Percentiles rank a stretch among this genome's conserved stretches.
Evolutionary conservation across 2,888 invertebrate species (phyloP).

Genomic region (Temnothorax ravouxi): DNA sequence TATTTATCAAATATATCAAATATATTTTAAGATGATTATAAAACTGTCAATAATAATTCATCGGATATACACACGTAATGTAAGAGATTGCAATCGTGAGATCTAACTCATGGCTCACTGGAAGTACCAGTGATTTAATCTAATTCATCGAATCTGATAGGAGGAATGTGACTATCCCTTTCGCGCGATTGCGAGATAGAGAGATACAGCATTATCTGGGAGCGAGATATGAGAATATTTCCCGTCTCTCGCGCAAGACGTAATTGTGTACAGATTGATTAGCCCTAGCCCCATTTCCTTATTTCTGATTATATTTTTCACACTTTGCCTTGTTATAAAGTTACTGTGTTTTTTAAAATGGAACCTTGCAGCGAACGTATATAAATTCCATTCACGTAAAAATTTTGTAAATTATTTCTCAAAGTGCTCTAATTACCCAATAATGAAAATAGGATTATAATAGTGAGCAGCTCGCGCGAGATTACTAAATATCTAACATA

Average conservation of each 20-base stretch:
- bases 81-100: not conserved
- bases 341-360: not conserved
- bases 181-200: conserved; percentile 61
- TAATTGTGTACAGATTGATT: conserved; percentile 14
- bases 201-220: conserved; percentile 69
- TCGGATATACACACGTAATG: not conserved
- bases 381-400: not conserved
- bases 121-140: conserved; percentile 60
- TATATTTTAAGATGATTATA: not conserved
- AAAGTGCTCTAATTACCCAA: not conserved
- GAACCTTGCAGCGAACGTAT: not conserved
- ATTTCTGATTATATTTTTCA: not conserved
- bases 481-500: not conserved
- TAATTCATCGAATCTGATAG: conserved; percentile 67
- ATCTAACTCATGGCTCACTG: not conserved
- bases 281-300: not conserved
- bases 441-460: not conserved
- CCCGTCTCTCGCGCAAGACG: conserved; percentile 54
- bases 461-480: not conserved
- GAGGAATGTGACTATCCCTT: conserved; percentile 62
- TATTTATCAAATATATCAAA: not conserved
- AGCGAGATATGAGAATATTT: conserved; percentile 58
- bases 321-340: not conserved
- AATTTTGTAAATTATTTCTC: not conserved
- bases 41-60: not conserved